Conservation (phyloP, 2,888 invertebrate genomes). For the Pherbina coryleti region DNA sequence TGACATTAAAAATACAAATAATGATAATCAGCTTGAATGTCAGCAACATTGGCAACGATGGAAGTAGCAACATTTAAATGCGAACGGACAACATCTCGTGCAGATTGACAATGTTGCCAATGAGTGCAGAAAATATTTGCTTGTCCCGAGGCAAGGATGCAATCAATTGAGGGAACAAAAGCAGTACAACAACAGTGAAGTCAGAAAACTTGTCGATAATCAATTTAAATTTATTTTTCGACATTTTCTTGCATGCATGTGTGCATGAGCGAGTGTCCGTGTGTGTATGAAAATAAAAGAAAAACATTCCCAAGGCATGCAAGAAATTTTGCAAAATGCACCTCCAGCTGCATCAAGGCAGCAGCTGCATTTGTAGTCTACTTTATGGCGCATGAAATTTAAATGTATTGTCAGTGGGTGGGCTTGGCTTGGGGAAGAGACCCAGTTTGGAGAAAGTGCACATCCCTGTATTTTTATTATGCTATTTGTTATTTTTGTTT, state of each 20-base stretch:
- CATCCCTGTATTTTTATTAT: neutral
- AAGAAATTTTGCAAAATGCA: slow-evolving; percentile 11
- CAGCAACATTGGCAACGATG: neutral
- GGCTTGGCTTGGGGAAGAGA: neutral
- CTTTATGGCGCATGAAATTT: slow-evolving; percentile 40
- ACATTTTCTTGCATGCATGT: neutral
- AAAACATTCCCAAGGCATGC: neutral
- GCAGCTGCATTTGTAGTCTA: slow-evolving; percentile 33
- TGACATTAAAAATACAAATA: slow-evolving; percentile 26
- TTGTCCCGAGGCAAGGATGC: neutral
- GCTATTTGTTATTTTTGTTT: neutral
- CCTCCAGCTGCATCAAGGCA: slow-evolving; percentile 19
- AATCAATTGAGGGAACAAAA: neutral
- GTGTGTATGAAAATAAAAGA: neutral
- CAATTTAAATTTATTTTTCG: slow-evolving; percentile 34
- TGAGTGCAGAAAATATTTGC: neutral
- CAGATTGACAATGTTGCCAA: slow-evolving; percentile 33
- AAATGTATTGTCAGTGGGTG: slow-evolving; percentile 18
- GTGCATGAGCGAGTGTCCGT: neutral
- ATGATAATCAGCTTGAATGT: neutral
- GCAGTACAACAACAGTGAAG: neutral
- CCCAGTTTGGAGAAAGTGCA: neutral
- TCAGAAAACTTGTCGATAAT: slow-evolving; percentile 33
- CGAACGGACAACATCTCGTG: slow-evolving; percentile 22
- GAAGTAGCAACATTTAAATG: slow-evolving; percentile 21